Evolutionary conservation across 2,888 invertebrate species (phyloP).

Genomic region (Morpho deidamia): DNA sequence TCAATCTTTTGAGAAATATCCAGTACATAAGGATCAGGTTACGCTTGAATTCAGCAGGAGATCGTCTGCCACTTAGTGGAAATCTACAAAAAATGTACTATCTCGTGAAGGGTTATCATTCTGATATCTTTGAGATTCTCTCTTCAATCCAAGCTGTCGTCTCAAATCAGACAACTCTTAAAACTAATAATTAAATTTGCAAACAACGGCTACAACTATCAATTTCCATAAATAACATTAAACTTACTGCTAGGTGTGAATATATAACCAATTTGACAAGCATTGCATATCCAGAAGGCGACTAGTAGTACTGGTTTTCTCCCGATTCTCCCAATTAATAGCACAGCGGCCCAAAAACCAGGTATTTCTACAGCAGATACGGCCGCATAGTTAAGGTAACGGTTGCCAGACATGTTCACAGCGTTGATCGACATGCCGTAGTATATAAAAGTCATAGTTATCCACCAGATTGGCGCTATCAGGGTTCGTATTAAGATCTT

Average conservation of each 20-base stretch:
- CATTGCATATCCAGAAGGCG: conserved; percentile 24
- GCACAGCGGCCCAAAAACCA: conserved; percentile 82
- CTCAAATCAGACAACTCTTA: too few species aligned
- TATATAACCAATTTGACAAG: conserved; percentile 27
- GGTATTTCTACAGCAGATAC: conserved; percentile 82
- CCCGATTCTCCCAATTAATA: conserved; percentile 81
- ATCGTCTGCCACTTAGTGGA: too few species aligned
- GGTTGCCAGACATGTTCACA: conserved; percentile 81
- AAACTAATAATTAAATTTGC: too few species aligned
- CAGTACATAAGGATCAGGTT: too few species aligned
- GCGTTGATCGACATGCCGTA: conserved; percentile 85
- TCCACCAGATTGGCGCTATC: conserved; percentile 82
- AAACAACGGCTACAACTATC: too few species aligned
- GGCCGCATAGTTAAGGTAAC: conserved; percentile 82
- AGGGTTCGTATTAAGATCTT: conserved; percentile 59
- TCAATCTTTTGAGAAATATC: too few species aligned
- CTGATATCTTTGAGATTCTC: too few species aligned
- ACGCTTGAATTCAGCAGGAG: too few species aligned
- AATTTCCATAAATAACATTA: too few species aligned
- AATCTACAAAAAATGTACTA: too few species aligned
- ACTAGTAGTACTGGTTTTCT: conserved; percentile 72
- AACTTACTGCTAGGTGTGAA: conserved; percentile 35
- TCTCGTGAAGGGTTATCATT: too few species aligned
- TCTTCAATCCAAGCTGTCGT: too few species aligned
- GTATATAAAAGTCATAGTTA: conserved; percentile 84